phyloP scores from a whole-genome alignment of 2,113 vertebrate genomes.

The Ctenodactylus gundi region DNA sequence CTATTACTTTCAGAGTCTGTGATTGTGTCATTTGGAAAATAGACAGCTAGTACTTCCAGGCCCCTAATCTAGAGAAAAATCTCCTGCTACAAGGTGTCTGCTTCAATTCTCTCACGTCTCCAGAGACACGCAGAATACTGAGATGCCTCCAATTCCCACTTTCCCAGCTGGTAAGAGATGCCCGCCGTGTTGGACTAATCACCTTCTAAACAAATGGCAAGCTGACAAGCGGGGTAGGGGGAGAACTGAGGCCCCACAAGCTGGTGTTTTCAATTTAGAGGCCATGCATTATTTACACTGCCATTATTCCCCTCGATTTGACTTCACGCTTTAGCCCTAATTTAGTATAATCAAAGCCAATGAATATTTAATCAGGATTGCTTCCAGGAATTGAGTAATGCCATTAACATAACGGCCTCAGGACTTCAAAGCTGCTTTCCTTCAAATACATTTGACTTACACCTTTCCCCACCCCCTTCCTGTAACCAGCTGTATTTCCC shows the following conservation, averaged over 20 bases:
- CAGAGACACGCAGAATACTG: constrained; percentile 83
- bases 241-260: constrained; percentile 80
- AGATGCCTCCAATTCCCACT: constrained; percentile 79
- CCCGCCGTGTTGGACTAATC: constrained; percentile 81
- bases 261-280: constrained; percentile 92
- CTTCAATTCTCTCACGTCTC: constrained; percentile 60
- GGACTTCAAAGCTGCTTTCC: constrained; percentile 86
- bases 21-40: background rate
- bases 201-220: constrained; percentile 89
- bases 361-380: constrained; percentile 95
- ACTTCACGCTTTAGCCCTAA: constrained; percentile 92
- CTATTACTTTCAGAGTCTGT: background rate
- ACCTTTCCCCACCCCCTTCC: constrained; percentile 67
- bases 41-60: background rate
- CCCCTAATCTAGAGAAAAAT: background rate
- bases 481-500: constrained; percentile 58
- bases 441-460: constrained; percentile 83
- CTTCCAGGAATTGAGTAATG: constrained; percentile 93
- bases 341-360: constrained; percentile 95
- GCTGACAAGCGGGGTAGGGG: constrained; percentile 80
- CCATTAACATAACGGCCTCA: constrained; percentile 93
- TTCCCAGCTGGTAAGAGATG: constrained; percentile 82
- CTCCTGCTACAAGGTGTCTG: constrained; percentile 62
- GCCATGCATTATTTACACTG: constrained; percentile 94
- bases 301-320: constrained; percentile 92